Conservation (phyloP, 2,888 invertebrate species). For the Peribatodes rhomboidaria region DNA sequence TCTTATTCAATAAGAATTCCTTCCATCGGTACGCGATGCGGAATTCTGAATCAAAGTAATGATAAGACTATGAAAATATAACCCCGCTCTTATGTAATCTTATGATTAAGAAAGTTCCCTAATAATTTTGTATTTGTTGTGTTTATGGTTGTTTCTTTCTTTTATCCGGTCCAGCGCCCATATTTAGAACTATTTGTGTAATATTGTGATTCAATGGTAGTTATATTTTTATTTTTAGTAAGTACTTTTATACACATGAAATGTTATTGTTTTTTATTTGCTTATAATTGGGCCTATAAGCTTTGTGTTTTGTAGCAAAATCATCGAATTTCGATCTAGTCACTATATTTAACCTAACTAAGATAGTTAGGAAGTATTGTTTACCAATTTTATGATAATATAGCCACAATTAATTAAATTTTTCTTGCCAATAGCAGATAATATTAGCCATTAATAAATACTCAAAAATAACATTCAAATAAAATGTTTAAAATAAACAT, state of each 20-base stretch:
- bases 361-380: background rate
- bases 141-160: background rate
- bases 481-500: constrained; percentile 30
- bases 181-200: background rate
- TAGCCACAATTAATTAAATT: constrained; percentile 2
- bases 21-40: background rate
- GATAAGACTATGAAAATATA: background rate
- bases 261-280: background rate
- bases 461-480: constrained; percentile 34
- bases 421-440: constrained; percentile 3
- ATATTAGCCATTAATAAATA: constrained; percentile 17
- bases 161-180: background rate
- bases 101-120: background rate
- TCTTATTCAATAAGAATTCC: background rate
- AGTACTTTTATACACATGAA: background rate
- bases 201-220: constrained; percentile 5
- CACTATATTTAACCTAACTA: constrained; percentile 4
- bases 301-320: constrained; percentile 5
- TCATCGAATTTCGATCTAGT: constrained; percentile 24
- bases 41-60: background rate
- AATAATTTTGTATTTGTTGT: constrained; percentile 1
- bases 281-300: background rate
- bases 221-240: background rate
- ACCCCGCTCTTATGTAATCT: background rate
- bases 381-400: constrained; percentile 4